phyloP scores from a whole-genome alignment of 2,113 vertebrate species.

The Scortum barcoo region DNA sequence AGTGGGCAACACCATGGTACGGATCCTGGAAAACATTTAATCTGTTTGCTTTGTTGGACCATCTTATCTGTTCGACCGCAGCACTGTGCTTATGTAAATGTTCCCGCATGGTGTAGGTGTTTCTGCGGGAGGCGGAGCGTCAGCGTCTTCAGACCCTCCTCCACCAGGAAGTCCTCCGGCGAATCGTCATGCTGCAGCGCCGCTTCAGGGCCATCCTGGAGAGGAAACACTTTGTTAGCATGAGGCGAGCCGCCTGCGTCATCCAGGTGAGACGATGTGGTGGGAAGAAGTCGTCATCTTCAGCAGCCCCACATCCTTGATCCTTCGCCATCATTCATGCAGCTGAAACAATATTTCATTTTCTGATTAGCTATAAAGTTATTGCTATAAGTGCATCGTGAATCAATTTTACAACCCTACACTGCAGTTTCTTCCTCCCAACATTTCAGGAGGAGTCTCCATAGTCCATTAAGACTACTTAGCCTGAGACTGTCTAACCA shows the following conservation, averaged over 20 bases:
- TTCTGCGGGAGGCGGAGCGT: slow-evolving; percentile 92
- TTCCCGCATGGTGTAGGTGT: slow-evolving; percentile 84
- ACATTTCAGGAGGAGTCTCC: background rate
- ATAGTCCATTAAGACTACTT: slow-evolving; percentile 17
- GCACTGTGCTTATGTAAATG: background rate
- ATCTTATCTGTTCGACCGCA: background rate
- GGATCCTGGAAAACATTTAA: background rate
- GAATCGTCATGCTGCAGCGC: slow-evolving; percentile 89
- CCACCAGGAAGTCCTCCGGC: slow-evolving; percentile 92
- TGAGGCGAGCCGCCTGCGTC: slow-evolving; percentile 82
- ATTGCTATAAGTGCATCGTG: background rate
- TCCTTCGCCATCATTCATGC: background rate
- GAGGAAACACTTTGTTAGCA: slow-evolving; percentile 89
- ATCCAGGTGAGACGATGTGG: slow-evolving; percentile 89
- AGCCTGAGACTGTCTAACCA: background rate
- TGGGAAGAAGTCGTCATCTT: background rate
- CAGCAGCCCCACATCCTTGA: background rate
- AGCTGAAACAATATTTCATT: background rate
- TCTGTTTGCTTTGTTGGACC: background rate
- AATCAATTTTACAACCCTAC: background rate
- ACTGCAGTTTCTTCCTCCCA: background rate
- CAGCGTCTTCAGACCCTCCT: slow-evolving; percentile 92
- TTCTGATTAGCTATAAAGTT: background rate
- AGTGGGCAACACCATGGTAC: slow-evolving; percentile 96
- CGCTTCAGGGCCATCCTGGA: slow-evolving; percentile 91